These are phyloP conservation scores for Smutsia temminckii DNA, from an alignment of 2,797 vertebrate genomes.

Conservation along the genomic window DNA sequence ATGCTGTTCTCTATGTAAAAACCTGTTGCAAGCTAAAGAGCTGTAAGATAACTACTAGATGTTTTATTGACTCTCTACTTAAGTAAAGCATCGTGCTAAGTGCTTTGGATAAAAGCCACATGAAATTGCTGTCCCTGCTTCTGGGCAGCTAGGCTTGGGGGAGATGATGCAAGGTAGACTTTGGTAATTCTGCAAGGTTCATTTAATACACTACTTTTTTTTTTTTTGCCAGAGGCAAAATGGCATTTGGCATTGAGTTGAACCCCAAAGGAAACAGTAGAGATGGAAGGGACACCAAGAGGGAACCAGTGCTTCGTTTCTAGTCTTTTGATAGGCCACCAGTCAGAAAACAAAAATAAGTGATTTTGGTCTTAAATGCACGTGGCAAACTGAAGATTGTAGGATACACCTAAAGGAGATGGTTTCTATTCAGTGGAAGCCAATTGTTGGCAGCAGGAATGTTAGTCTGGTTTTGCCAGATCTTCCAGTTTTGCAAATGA, in stretches of 20 bases:
- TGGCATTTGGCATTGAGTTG: not conserved
- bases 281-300: not conserved
- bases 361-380: not conserved
- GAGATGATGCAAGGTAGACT: not conserved
- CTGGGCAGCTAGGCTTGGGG: not conserved
- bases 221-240: not conserved
- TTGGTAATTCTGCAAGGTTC: not conserved
- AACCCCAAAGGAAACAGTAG: not conserved
- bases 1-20: not conserved
- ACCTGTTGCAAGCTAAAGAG: not conserved
- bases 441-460: not conserved
- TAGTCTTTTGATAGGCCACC: not conserved
- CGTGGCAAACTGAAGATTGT: not conserved
- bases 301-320: not conserved
- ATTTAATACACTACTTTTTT: no score
- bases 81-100: not conserved
- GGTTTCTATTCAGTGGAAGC: not conserved
- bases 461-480: not conserved
- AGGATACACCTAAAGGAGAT: not conserved
- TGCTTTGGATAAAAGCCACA: not conserved
- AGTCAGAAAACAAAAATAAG: not conserved
- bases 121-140: not conserved
- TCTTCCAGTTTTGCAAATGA: constrained; percentile 11
- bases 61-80: not conserved
- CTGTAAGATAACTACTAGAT: not conserved